Evolutionary conservation across 2,797 vertebrate genomes (phyloP), one percentile per base, ranked within the genome.

Genomic region (Channallabes apus): DNA sequence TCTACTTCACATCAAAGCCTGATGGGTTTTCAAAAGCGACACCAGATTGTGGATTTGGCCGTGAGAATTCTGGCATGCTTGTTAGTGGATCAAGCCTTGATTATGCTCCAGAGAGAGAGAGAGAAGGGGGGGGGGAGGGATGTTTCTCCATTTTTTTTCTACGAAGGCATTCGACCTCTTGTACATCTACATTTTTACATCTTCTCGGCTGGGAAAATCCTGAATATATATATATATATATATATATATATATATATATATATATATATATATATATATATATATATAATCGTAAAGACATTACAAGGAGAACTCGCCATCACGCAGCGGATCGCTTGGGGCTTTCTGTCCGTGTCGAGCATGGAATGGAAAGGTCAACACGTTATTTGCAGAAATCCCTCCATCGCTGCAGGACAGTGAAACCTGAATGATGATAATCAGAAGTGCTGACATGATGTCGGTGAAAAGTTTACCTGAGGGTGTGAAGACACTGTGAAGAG

Each of bases 1-100:
- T 77, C 79, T 69, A 80, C 41, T 82, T 68, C 59, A 62, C 84
- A 82, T 86, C 80, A 82, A 81, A 82, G 84, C 62, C 84, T 77
- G 51, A 46, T 64, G 71, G 72, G 62, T 46, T 86, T 68, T 77
- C 64, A 75, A 59, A 68, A 68, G 51, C n/a, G 24, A 24, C 41
- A 61, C 69, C 29, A 81, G 79, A 65, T 75, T 82, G 79, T 71
- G 68, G 14, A 64, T 67, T 82, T 68, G 46, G 32, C 73, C 20
- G 9, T 85, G 58, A 84, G 73, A 84, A n/a, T 67, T 78, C 29
- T 29, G 6, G 7, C 38, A 54, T 11, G 56, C 58, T 73, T 51
- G 71, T 83, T 75, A 73, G 35, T 18, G 29, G 82, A 83, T 83
- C 83, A 32, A 72, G 59, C 20, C 82, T 77, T 84, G 82, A 84